Base-by-base conservation (phyloP, 2,888 invertebrate genomes). In the Drosophila tanythrix region DNA sequence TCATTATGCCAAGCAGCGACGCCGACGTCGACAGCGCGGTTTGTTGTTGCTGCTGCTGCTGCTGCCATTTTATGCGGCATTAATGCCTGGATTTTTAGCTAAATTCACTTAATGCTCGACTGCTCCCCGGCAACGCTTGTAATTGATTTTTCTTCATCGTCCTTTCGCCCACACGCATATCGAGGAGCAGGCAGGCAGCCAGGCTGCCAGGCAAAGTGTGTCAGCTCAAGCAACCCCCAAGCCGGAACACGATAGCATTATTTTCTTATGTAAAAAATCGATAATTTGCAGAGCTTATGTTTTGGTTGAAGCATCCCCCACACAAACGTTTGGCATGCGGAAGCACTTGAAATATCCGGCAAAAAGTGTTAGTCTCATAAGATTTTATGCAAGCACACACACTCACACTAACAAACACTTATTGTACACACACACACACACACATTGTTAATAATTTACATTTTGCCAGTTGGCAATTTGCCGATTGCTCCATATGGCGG, bases 261-360 rank as follows among this genome's bases (percentile, higher is more conserved):
- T 81, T 80, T 76, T 63, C 81, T 76, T 79, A 80, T 69, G 87
- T 72, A 81, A 88, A 56, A 87, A 88, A 88, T 88, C 87, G 75
- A 88, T 88, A 88, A 80, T 80, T 88, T 83, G 66, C 83, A 75
- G 57, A 68, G 68, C 77, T 78, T 78, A 76, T 88, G 77, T 86
- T 77, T 86, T 80, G 75, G 59, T 76, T 76, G 50, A 60, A 58
- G 69, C 69, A 77, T 70, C 75, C 63, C 36, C 15, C 38, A 36
- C 43, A 63, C 38, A 35, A 56, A 58, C 59, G 48, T 43, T 51
- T 40, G 51, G 48, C 74, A 67, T 55, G 68, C 81, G 84, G 82
- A 87, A 82, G 77, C 78, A 89, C 84, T 87, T 88, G 87, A 88
- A 79, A 86, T 83, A 70, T 87, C 88, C 88, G 88, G 81, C 72